phyloP scores from a whole-genome alignment of 2,888 invertebrate genomes.

The Adelognathus sp. region DNA sequence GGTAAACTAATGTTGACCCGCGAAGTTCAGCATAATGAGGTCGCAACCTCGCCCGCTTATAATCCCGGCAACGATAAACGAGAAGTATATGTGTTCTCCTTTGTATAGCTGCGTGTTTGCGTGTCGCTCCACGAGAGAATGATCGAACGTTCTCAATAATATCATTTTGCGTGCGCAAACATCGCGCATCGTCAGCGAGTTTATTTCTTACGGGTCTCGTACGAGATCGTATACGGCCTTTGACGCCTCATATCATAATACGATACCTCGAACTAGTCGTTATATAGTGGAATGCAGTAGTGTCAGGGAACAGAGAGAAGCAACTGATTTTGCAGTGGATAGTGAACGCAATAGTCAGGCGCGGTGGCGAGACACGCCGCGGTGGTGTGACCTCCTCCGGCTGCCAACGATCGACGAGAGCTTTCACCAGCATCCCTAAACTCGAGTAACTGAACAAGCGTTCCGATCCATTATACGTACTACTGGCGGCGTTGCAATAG shows the following conservation, averaged over 20 bases:
- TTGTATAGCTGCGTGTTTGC: neutral
- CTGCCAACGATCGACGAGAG: neutral
- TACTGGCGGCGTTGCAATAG: neutral
- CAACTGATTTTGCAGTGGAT: slow-evolving; percentile 9
- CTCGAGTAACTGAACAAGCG: neutral
- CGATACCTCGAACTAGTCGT: neutral
- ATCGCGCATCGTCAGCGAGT: neutral
- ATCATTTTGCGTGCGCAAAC: neutral
- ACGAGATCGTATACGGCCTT: neutral
- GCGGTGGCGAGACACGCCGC: slow-evolving; percentile 1
- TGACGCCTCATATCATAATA: neutral
- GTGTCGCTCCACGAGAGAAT: neutral
- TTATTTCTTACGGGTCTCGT: neutral
- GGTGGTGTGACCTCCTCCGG: neutral
- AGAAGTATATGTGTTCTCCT: neutral
- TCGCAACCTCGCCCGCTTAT: neutral
- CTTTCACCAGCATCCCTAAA: slow-evolving; percentile 2
- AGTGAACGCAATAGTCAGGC: slow-evolving; percentile 26
- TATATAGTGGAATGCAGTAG: no score
- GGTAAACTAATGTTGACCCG: neutral
- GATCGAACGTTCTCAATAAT: neutral
- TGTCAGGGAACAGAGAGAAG: neutral
- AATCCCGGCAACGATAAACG: neutral
- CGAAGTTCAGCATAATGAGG: neutral
- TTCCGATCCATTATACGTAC: neutral